Evolutionary conservation across 2,888 invertebrate genomes (phyloP).

Genomic region (Microctonus brassicae): DNA sequence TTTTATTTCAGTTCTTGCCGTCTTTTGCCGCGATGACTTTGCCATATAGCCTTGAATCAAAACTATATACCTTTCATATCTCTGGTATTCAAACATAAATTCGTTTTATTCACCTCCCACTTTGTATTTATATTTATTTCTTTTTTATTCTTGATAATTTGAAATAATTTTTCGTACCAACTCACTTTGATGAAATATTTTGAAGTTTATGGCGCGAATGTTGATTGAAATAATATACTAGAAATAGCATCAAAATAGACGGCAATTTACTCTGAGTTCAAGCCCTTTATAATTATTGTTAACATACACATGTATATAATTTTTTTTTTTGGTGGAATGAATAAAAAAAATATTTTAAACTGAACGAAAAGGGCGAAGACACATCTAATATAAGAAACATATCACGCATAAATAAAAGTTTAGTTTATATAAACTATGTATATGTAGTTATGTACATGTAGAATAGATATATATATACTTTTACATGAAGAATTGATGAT

Average conservation of each 20-base stretch:
- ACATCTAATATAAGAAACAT: too few species aligned
- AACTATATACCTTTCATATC: constrained; percentile 18
- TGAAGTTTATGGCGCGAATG: constrained; percentile 29
- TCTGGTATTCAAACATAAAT: constrained; percentile 12
- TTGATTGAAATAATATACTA: constrained; percentile 26
- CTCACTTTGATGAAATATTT: constrained; percentile 7
- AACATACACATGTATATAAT: too few species aligned
- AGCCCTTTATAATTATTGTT: background rate
- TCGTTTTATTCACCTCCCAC: background rate
- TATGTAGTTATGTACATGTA: too few species aligned
- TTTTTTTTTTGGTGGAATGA: background rate
- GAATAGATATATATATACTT: background rate
- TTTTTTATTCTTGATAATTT: constrained; percentile 5
- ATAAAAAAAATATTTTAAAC: too few species aligned
- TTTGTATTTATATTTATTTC: background rate
- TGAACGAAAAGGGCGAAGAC: too few species aligned
- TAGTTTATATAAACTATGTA: too few species aligned
- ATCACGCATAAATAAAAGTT: background rate
- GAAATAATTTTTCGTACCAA: constrained; percentile 23
- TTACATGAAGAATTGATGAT: constrained; percentile 35
- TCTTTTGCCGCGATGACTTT: constrained; percentile 4
- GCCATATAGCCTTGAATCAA: constrained; percentile 30
- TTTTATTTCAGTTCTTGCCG: constrained; percentile 25
- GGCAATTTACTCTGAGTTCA: constrained; percentile 11
- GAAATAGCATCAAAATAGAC: background rate